Evolutionary conservation across 2,797 vertebrate species (phyloP), one percentile per base, ranked within the genome.

Genomic region (Poecilia gillii): DNA sequence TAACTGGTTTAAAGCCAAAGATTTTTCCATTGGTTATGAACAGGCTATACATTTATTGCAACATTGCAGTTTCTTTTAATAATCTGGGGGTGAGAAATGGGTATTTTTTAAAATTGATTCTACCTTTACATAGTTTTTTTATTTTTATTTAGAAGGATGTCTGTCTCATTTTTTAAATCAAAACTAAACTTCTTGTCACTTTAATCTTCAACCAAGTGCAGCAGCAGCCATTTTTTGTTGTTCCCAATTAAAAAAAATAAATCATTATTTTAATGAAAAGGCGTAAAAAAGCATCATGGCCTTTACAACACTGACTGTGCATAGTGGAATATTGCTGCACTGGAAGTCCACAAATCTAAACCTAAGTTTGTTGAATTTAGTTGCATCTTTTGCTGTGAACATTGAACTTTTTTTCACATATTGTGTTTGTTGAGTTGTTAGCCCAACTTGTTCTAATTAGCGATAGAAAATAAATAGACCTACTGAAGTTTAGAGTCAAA

Each of bases 81-180:
- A 57, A 28, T 4, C 53, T 28, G 53, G 1, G 4, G 4, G 0
- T 0, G 3, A 11, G 25, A 23, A 5, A 14, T 1, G 23, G 0
- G 5, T 51, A 23, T 23, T 53, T 23, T 55, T 55, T 0, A 0
- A 9, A 55, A 55, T 28, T 57, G 25, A 4, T 57, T 4, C 25
- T 57, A 4, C 9, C 9, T 55, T 55, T n/a, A 55, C 53, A 55
- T n/a, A 25, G 14, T 55, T 55, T n/a, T 57, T n/a, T 55, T n/a
- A n/a, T n/a, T 28, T 23, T 28, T 5, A 57, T 13, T 57, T 57
- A 57, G 53, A 12, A 12, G 25, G 53, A 55, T 4, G 11, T 28
- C 11, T 55, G 25, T n/a, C 3, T 55, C 25, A 51, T n/a, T n/a
- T n/a, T 7, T 4, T 25, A 3, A 23, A 57, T 57, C 53, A 57